Conservation (phyloP, 1,140 invertebrate genomes). For the Sipha flava region DNA sequence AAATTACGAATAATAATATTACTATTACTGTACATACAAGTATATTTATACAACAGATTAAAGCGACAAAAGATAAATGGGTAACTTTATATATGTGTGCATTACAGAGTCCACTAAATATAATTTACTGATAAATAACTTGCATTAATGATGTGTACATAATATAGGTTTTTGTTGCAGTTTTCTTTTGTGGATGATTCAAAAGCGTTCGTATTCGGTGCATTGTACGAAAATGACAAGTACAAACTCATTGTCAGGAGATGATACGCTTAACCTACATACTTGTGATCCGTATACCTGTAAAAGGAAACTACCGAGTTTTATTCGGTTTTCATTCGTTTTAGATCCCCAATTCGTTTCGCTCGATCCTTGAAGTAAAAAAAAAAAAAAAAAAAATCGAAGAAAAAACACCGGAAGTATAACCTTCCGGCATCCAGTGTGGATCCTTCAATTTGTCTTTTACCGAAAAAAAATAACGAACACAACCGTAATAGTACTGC, state of each 20-base stretch:
- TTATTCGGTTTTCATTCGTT: background rate
- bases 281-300: background rate
- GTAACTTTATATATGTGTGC: background rate
- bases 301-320: background rate
- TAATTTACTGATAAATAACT: background rate
- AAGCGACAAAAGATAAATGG: background rate
- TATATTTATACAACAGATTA: background rate
- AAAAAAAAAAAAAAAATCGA: slow-evolving; percentile 6
- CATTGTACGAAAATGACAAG: background rate
- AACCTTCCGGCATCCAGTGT: background rate
- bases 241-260: too few relatives aligned
- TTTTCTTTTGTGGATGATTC: too few relatives aligned
- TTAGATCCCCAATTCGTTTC: background rate
- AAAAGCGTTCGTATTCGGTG: background rate
- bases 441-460: slow-evolving; percentile 13
- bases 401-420: slow-evolving; percentile 1
- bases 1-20: too few relatives aligned
- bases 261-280: too few relatives aligned
- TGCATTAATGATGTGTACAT: too few relatives aligned
- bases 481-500: too few relatives aligned
- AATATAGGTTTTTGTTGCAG: too few relatives aligned
- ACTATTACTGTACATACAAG: too few relatives aligned
- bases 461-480: slow-evolving; percentile 1
- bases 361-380: background rate
- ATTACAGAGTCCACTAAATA: background rate